A percentile compares a stretch with the other conserved stretches of the same genome.
Evolutionary conservation across 2,797 vertebrate species (phyloP).

Genomic region (Threskiornis aethiopicus): DNA sequence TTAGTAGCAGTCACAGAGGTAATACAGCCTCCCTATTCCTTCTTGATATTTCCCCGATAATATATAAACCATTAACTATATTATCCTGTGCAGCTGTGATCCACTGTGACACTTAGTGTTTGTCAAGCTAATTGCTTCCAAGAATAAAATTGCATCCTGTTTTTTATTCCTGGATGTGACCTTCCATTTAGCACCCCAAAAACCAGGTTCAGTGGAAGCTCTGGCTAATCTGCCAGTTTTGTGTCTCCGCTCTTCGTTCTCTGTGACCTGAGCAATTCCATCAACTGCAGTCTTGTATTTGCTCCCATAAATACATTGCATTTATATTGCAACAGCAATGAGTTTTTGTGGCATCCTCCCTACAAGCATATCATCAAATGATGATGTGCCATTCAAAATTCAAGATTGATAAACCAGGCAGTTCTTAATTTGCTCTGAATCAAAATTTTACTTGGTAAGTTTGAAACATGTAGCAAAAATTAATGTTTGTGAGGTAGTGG

Average conservation of each 20-base stretch:
- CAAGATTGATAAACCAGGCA: background rate
- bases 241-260: background rate
- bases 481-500: background rate
- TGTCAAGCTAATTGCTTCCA: background rate
- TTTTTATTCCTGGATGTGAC: background rate
- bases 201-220: background rate
- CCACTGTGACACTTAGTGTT: background rate
- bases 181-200: background rate
- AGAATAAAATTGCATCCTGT: background rate
- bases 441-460: background rate
- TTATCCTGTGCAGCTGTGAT: conserved; percentile 8
- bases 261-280: background rate
- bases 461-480: background rate
- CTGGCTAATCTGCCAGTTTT: background rate
- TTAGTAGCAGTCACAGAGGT: conserved; percentile 13
- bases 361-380: background rate
- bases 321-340: background rate
- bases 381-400: background rate
- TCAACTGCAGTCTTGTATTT: background rate
- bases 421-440: background rate
- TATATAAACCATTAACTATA: background rate
- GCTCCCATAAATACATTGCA: background rate
- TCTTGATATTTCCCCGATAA: background rate
- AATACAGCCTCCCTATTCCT: background rate
- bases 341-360: background rate